These are phyloP conservation scores for Rhagophthalmus giganteus DNA, from an alignment of 2,888 invertebrate species.

Conservation along the genomic window DNA sequence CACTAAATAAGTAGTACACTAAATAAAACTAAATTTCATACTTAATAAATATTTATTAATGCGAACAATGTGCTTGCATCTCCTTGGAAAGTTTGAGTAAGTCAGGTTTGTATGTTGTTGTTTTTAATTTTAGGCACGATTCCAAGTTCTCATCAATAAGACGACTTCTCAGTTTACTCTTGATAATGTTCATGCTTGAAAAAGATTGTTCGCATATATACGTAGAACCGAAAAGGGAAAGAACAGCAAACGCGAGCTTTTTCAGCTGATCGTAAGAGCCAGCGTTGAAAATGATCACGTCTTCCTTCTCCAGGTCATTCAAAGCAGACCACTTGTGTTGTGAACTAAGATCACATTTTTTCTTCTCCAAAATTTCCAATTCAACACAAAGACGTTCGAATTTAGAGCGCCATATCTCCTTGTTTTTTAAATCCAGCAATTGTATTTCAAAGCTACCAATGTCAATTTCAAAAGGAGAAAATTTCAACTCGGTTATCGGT, in stretches of 20 bases:
- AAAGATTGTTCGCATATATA: constrained; percentile 33
- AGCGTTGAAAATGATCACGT: constrained; percentile 34
- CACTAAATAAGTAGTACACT: too few species aligned
- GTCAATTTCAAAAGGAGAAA: constrained; percentile 13
- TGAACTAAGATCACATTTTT: constrained; percentile 37
- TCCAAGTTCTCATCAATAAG: constrained; percentile 38
- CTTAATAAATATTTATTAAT: too few species aligned
- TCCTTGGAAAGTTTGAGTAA: constrained; percentile 33
- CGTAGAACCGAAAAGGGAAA: constrained; percentile 30
- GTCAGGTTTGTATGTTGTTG: constrained; percentile 32
- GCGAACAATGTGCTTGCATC: constrained; percentile 32
- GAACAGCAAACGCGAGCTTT: constrained; percentile 32
- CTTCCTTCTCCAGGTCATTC: constrained; percentile 32
- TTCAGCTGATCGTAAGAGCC: constrained; percentile 40
- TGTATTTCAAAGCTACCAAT: constrained; percentile 37
- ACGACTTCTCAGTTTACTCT: constrained; percentile 21
- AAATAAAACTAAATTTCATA: too few species aligned
- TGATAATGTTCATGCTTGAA: constrained; percentile 30
- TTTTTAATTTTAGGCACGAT: constrained; percentile 37
- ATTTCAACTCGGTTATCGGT: constrained; percentile 30
- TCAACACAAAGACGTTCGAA: constrained; percentile 50
- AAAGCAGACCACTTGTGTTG: constrained; percentile 38
- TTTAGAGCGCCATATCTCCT: constrained; percentile 36
- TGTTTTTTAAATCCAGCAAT: constrained; percentile 40
- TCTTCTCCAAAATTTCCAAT: constrained; percentile 42